A percentile compares a stretch with the other conserved stretches of the same genome.
Evolutionary conservation across 2,797 vertebrate species (phyloP).

Genomic region (Bradypus variegatus): DNA sequence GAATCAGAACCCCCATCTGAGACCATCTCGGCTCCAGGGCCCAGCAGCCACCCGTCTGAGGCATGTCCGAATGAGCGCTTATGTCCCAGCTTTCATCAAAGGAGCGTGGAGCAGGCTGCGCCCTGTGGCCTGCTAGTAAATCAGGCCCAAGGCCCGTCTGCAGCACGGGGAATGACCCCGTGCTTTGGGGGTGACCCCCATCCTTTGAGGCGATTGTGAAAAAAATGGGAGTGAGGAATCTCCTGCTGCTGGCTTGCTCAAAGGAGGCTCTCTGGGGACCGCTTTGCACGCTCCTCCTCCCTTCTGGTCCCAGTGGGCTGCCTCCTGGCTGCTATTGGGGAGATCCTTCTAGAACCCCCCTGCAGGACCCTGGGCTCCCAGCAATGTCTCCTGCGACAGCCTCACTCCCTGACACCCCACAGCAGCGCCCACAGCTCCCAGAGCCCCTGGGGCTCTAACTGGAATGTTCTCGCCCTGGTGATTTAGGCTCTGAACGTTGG

Average conservation of each 20-base stretch:
- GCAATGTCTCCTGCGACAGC: accelerated
- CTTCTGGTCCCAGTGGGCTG: not conserved
- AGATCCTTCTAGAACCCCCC: too few species aligned
- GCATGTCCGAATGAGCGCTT: not conserved
- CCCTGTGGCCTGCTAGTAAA: not conserved
- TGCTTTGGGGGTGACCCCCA: too few species aligned
- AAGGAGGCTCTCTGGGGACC: too few species aligned
- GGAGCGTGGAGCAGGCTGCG: accelerated
- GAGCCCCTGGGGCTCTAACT: not conserved
- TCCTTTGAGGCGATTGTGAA: too few species aligned
- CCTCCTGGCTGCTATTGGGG: too few species aligned
- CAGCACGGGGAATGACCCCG: too few species aligned
- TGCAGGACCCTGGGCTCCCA: not conserved
- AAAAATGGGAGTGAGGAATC: not conserved
- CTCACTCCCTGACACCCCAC: not conserved
- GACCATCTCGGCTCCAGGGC: not conserved
- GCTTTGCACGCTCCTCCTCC: not conserved
- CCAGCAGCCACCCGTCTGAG: not conserved
- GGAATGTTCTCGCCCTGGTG: not conserved
- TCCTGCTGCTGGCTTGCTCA: accelerated
- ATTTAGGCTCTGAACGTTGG: not conserved
- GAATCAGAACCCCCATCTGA: accelerated
- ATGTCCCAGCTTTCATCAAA: not conserved
- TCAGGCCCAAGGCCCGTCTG: too few species aligned
- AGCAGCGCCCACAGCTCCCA: not conserved